Conservation (phyloP, 1,140 invertebrate species). For the Probaryconus sp. region DNA sequence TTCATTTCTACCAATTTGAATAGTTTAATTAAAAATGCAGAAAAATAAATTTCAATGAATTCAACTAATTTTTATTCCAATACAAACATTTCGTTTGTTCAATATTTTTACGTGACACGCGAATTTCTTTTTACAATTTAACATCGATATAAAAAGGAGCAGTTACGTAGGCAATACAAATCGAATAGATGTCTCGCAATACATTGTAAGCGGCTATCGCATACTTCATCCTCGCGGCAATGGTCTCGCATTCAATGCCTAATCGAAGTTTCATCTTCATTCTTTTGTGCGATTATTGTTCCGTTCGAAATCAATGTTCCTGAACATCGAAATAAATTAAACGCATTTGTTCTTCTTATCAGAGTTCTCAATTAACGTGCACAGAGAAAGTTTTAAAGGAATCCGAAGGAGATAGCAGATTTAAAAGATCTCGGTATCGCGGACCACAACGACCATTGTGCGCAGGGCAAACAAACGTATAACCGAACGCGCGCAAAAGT, state of each 20-base stretch:
- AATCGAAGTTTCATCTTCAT: constrained; percentile 48
- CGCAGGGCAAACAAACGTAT: constrained; percentile 45
- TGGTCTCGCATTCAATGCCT: constrained; percentile 38
- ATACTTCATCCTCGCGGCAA: constrained; percentile 13
- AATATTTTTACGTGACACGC: too few relatives aligned
- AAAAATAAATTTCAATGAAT: too few relatives aligned
- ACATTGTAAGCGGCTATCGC: neutral
- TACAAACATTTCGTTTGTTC: too few relatives aligned
- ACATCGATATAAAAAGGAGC: too few relatives aligned
- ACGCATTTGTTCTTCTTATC: constrained; percentile 49
- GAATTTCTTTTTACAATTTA: too few relatives aligned
- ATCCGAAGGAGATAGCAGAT: too few relatives aligned
- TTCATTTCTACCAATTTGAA: too few relatives aligned
- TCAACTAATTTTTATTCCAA: too few relatives aligned
- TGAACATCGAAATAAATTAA: constrained; percentile 46
- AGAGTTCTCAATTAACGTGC: constrained; percentile 39
- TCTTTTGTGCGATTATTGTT: constrained; percentile 46
- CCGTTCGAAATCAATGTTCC: constrained; percentile 43
- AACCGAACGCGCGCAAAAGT: constrained; percentile 43
- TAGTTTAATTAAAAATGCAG: too few relatives aligned
- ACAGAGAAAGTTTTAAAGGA: constrained; percentile 48
- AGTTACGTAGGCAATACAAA: too few relatives aligned
- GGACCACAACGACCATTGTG: constrained; percentile 57
- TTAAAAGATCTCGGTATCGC: constrained; percentile 53
- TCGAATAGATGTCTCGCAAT: too few relatives aligned